phyloP scores from a whole-genome alignment of 2,797 vertebrate genomes.

The Caiman crocodilus region DNA sequence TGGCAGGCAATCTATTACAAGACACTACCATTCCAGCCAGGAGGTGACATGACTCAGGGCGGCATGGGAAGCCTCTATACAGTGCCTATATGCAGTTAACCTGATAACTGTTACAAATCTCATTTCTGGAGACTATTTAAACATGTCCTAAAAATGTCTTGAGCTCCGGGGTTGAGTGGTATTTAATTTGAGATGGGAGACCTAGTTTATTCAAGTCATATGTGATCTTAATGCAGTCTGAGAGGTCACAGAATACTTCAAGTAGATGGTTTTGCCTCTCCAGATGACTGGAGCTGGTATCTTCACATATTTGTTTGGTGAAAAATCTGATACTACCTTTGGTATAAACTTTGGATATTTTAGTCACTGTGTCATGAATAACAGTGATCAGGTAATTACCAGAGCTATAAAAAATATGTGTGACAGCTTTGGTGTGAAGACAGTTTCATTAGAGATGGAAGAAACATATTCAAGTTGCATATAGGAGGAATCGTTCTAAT shows the following conservation, averaged over 20 bases:
- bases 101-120: background rate
- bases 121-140: constrained; percentile 1
- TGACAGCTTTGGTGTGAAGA: background rate
- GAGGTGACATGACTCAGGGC: too few species aligned
- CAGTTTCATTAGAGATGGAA: background rate
- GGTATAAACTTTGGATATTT: background rate
- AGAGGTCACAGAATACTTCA: constrained; percentile 25
- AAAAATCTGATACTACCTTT: background rate
- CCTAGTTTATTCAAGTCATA: background rate
- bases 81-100: too few species aligned
- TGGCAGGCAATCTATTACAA: too few species aligned
- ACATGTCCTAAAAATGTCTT: background rate
- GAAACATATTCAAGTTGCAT: background rate
- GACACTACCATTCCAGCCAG: too few species aligned
- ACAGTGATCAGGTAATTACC: background rate
- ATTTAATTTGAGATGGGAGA: constrained; percentile 4
- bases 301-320: background rate
- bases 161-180: background rate
- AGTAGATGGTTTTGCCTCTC: constrained; percentile 8
- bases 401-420: background rate
- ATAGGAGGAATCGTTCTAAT: background rate
- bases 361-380: too few species aligned
- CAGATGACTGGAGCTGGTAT: background rate
- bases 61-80: too few species aligned
- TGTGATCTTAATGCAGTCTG: too few species aligned